Percentiles rank a stretch among this genome's conserved stretches.
Conservation (phyloP, 2,888 invertebrate species). For the Ceraclea dissimilis region DNA sequence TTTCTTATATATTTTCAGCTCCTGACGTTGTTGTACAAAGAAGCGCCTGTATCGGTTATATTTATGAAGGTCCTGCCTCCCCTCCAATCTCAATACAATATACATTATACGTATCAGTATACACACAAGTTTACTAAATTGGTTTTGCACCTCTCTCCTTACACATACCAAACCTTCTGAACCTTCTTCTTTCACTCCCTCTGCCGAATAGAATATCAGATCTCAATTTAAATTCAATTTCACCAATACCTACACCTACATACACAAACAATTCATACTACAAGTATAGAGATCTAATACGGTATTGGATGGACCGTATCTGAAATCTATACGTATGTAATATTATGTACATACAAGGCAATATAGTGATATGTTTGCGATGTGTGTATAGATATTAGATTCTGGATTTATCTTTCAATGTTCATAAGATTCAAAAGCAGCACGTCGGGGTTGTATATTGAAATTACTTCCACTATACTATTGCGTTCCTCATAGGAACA, state of each 20-base stretch:
- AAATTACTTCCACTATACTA: too few relatives aligned
- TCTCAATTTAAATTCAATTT: slow-evolving; percentile 6
- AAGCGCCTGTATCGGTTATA: background rate
- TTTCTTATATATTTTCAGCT: too few relatives aligned
- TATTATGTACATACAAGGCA: too few relatives aligned
- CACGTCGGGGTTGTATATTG: background rate
- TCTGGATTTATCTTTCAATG: background rate
- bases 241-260: background rate
- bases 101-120: too few relatives aligned
- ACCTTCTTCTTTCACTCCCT: background rate
- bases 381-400: too few relatives aligned
- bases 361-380: too few relatives aligned
- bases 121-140: slow-evolving; percentile 1
- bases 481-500: too few relatives aligned
- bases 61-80: background rate
- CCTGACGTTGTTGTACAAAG: too few relatives aligned
- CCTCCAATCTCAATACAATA: background rate
- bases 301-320: too few relatives aligned
- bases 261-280: too few relatives aligned
- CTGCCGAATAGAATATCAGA: background rate
- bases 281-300: too few relatives aligned
- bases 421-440: background rate
- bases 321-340: too few relatives aligned
- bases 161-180: background rate
- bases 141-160: slow-evolving; percentile 1